Evolutionary conservation across 1,140 invertebrate species (phyloP).

Genomic region (Leptinotarsa defecta): DNA sequence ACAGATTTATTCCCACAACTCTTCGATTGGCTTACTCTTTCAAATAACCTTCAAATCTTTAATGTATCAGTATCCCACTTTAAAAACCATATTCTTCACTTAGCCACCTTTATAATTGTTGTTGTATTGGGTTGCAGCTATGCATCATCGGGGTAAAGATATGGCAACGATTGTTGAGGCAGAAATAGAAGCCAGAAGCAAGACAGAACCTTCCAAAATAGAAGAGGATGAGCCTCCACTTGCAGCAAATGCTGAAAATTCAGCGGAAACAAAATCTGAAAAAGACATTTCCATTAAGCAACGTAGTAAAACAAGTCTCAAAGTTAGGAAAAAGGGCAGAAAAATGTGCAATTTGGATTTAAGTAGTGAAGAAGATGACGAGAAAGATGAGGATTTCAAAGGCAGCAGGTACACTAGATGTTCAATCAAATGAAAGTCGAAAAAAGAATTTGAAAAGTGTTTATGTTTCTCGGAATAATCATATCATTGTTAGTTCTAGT

Average conservation of each 20-base stretch:
- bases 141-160: constrained; percentile 80
- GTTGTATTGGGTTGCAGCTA: neutral
- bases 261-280: constrained; percentile 6
- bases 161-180: constrained; percentile 87
- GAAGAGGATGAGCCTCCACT: constrained; percentile 55
- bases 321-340: constrained; percentile 67
- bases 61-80: too few relatives aligned
- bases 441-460: too few relatives aligned
- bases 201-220: constrained; percentile 39
- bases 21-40: too few relatives aligned
- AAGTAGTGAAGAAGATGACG: constrained; percentile 77
- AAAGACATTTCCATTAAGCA: constrained; percentile 44
- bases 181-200: constrained; percentile 71
- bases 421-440: too few relatives aligned
- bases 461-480: too few relatives aligned
- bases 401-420: constrained; percentile 58
- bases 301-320: constrained; percentile 52
- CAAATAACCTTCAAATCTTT: too few relatives aligned
- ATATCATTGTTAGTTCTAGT: neutral
- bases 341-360: constrained; percentile 82
- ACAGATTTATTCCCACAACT: too few relatives aligned
- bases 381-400: constrained; percentile 86
- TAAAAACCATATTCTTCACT: too few relatives aligned
- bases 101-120: too few relatives aligned
- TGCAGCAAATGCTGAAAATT: constrained; percentile 42